Base-by-base conservation (phyloP, 2,888 invertebrate species). In the Sympetrum striolatum region DNA sequence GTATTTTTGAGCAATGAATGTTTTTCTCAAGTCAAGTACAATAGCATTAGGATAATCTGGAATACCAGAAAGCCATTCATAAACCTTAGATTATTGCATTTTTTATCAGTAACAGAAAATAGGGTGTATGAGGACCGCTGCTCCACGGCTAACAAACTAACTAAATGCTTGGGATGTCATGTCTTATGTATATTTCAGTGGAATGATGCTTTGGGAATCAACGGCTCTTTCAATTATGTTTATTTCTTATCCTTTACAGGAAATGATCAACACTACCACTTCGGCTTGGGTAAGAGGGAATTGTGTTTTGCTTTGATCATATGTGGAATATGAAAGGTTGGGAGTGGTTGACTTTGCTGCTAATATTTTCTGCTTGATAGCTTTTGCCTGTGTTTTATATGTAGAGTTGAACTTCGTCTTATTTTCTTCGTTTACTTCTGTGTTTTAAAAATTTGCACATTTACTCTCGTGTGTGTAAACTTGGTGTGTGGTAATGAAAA, bases 201-300 rank as follows among this genome's bases (percentile, higher is more conserved):
- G 60, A 86, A 22, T 6, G n/a, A 60, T 37, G 86, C 86, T 86
- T 25, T 37, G 60, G 60, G 60, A 25, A 8, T 86, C 37, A 22
- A n/a, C 58, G 8, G 12, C 37, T 60, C n/a, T 37, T 48, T 22
- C 60, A 64, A 35, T 86, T 60, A 37, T 37, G 37, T 86, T 60
- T 31, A 86, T 60, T 64, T n/a, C 60, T 86, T 86, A 22, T 86
- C 64, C 86, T 86, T 86, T 86, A 39, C 86, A 86, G 86, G 86
- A 86, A n/a, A 86, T 86, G 86, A 86, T 86, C 86, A 37, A 64
- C 86, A 86, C 86, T 37, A n/a, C 86, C 39, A 86, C 86, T 86
- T 86, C 86, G n/a, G 86, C 86, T 86, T 86, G 86, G 86, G 86
- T 86, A 86, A 86, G 86, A 60, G 60, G 86, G 86, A 86, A 60